These are phyloP conservation scores for Euwallacea similis DNA, from an alignment of 1,140 invertebrate species.

Conservation along the genomic window DNA sequence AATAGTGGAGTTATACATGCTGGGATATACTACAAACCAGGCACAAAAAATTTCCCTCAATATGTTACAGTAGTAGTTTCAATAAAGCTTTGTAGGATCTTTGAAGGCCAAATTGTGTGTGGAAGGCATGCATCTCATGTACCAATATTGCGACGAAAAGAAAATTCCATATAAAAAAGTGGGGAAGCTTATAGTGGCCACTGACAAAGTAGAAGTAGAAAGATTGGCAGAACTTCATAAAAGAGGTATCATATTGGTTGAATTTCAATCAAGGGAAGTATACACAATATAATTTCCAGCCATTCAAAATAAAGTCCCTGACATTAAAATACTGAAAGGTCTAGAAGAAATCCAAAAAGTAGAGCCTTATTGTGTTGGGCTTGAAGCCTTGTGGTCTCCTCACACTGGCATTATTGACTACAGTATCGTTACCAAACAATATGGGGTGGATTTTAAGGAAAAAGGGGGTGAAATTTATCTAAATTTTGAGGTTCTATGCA, in stretches of 20 bases:
- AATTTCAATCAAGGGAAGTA: not conserved
- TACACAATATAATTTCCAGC: conserved; percentile 1
- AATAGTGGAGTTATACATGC: conserved; percentile 80
- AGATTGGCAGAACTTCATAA: conserved; percentile 78
- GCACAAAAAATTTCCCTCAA: conserved; percentile 48
- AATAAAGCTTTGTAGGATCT: conserved; percentile 17
- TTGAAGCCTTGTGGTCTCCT: conserved; percentile 94
- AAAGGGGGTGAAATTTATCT: conserved; percentile 57
- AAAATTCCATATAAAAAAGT: conserved; percentile 93
- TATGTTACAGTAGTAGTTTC: not conserved
- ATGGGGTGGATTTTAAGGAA: conserved; percentile 80
- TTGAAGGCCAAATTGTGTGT: conserved; percentile 87
- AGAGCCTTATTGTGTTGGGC: conserved; percentile 89
- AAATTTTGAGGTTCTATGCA: conserved; percentile 29
- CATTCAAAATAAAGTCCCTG: conserved; percentile 71
- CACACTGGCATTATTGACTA: conserved; percentile 98
- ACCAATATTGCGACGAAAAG: conserved; percentile 88
- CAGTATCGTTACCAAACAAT: conserved; percentile 80
- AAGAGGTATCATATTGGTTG: conserved; percentile 59
- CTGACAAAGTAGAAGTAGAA: conserved; percentile 69
- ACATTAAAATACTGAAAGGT: conserved; percentile 73
- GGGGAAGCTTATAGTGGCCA: conserved; percentile 95
- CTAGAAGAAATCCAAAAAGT: conserved; percentile 76
- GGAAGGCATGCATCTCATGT: conserved; percentile 80
- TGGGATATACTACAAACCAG: conserved; percentile 93